These are phyloP conservation scores for Australoheros scitulus DNA, from an alignment of 2,113 vertebrate species.

Conservation along the genomic window DNA sequence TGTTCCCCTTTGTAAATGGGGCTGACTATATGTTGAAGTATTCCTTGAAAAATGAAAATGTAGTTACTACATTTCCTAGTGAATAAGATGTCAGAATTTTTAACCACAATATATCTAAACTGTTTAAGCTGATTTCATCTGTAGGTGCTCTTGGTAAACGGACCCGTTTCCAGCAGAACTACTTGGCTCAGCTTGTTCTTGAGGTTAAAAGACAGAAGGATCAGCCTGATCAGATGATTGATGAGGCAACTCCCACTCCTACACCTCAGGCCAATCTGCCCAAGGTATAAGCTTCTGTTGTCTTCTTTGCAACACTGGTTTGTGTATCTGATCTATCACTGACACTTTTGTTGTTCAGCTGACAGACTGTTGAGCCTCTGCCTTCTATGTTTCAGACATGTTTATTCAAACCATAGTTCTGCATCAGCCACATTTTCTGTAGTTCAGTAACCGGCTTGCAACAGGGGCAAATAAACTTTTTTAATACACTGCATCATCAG, in stretches of 20 bases:
- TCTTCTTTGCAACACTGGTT: neutral
- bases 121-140: neutral
- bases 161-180: conserved; percentile 92
- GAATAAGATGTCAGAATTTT: neutral
- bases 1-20: neutral
- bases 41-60: neutral
- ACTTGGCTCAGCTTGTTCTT: conserved; percentile 91
- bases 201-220: conserved; percentile 84
- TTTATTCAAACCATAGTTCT: neutral
- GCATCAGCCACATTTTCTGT: neutral
- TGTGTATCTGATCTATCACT: neutral
- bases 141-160: conserved; percentile 95
- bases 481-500: conserved; percentile 50
- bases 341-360: neutral
- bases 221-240: conserved; percentile 23
- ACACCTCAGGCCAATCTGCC: conserved; percentile 85
- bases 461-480: conserved; percentile 14
- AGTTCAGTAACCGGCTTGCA: neutral
- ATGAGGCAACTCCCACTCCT: conserved; percentile 80
- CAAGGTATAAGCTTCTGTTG: conserved; percentile 77
- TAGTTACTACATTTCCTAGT: neutral
- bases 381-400: too few relatives aligned
- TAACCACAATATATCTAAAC: neutral
- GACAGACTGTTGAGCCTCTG: neutral
- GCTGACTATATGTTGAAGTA: neutral